Conservation (phyloP, 2,113 vertebrate genomes). For the Emydura subglobosa region DNA sequence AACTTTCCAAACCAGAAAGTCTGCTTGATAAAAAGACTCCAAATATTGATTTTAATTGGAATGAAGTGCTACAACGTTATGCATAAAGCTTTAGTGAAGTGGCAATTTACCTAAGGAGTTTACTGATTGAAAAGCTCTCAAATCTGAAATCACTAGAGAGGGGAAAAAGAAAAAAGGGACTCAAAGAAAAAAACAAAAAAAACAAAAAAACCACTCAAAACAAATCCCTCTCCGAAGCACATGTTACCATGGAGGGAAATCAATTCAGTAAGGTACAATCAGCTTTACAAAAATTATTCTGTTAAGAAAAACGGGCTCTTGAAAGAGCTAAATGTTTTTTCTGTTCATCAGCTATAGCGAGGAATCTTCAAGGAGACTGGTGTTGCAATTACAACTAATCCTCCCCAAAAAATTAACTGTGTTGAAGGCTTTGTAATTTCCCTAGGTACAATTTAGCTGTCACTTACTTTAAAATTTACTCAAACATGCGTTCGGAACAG, state of each 20-base stretch:
- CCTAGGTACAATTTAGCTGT: slow-evolving; percentile 99
- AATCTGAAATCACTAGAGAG: slow-evolving; percentile 79
- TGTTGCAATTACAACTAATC: slow-evolving; percentile 95
- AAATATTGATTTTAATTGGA: slow-evolving; percentile 91
- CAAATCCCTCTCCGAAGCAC: slow-evolving; percentile 74
- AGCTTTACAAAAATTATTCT: slow-evolving; percentile 79
- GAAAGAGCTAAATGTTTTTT: slow-evolving; percentile 77
- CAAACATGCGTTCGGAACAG: slow-evolving; percentile 93
- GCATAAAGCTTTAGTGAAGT: slow-evolving; percentile 88
- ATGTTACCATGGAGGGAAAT: slow-evolving; percentile 74
- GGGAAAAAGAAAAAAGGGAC: slow-evolving; percentile 49
- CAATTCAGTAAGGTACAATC: slow-evolving; percentile 77
- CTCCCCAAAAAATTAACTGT: slow-evolving; percentile 94
- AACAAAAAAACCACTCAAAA: slow-evolving; percentile 59
- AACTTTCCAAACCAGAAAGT: slow-evolving; percentile 66
- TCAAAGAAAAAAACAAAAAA: slow-evolving; percentile 8
- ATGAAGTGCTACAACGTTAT: slow-evolving; percentile 92
- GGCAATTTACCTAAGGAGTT: slow-evolving; percentile 88
- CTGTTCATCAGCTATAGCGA: slow-evolving; percentile 85
- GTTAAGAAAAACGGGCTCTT: slow-evolving; percentile 76
- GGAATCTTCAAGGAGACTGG: slow-evolving; percentile 89
- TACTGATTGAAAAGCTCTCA: slow-evolving; percentile 88
- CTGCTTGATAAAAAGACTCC: slow-evolving; percentile 79
- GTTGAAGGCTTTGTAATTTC: slow-evolving; percentile 99
- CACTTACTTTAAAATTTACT: slow-evolving; percentile 99